These are phyloP conservation scores for Eidolon helvum DNA, from an alignment of 2,113 vertebrate genomes.

Conservation along the genomic window DNA sequence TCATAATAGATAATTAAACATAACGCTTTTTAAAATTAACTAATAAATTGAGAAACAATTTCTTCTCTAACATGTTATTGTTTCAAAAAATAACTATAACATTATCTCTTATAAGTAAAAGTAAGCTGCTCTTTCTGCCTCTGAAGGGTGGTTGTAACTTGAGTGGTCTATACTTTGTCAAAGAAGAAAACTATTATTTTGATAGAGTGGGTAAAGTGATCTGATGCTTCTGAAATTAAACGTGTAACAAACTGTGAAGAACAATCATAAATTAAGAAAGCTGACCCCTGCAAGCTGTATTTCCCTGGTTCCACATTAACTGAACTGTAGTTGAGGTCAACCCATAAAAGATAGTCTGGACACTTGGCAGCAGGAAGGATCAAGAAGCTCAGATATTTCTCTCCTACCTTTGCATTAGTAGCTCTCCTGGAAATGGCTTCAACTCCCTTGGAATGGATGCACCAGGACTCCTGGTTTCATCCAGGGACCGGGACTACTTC, in stretches of 20 bases:
- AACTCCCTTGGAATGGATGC: fast-evolving
- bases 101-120: fast-evolving
- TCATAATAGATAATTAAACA: neutral
- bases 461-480: fast-evolving
- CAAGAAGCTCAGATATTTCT: too few species aligned
- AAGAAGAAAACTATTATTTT: neutral
- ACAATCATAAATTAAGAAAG: neutral
- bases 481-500: neutral
- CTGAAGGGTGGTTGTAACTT: neutral
- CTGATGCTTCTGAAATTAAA: neutral
- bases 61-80: neutral
- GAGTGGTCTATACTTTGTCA: neutral
- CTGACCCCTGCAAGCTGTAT: fast-evolving
- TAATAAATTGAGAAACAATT: neutral
- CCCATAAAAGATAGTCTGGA: neutral
- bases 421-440: too few species aligned
- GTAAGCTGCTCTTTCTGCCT: neutral
- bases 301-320: neutral
- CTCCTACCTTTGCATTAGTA: neutral
- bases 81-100: neutral
- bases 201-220: neutral
- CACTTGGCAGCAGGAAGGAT: neutral
- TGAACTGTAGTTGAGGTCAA: neutral
- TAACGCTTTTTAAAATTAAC: neutral
- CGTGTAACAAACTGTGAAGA: neutral